Percentiles rank a stretch among this genome's conserved stretches.
Evolutionary conservation across 2,113 vertebrate species (phyloP).

Genomic region (Clarias magur): DNA sequence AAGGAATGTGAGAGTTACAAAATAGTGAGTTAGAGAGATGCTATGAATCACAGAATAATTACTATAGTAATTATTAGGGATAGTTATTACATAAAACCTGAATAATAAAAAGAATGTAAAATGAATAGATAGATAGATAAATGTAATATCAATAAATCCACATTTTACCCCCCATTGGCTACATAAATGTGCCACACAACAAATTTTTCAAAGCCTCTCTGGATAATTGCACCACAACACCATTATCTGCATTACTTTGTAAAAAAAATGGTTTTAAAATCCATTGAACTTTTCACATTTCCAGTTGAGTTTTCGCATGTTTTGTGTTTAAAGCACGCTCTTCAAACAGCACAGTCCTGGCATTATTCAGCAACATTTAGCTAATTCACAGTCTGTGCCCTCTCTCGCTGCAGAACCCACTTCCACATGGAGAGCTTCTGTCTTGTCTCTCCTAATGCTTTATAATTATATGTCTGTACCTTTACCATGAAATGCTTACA

Average conservation of each 20-base stretch:
- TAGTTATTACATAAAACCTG: neutral
- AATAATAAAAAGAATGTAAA: too few relatives aligned
- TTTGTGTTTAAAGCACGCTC: neutral
- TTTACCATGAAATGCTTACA: neutral
- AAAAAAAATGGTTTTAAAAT: neutral
- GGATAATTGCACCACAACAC: neutral
- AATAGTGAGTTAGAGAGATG: neutral
- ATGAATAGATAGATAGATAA: neutral
- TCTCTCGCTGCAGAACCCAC: neutral
- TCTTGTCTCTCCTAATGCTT: neutral
- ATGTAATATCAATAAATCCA: too few relatives aligned
- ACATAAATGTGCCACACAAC: neutral
- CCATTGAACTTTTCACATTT: neutral
- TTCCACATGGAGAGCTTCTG: neutral
- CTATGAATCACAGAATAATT: neutral
- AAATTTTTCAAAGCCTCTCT: neutral
- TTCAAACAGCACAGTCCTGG: neutral
- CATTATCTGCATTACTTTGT: neutral
- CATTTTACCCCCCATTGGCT: neutral
- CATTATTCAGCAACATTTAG: neutral
- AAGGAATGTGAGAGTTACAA: neutral
- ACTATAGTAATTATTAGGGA: neutral
- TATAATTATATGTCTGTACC: conserved; percentile 18
- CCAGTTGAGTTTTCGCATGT: neutral
- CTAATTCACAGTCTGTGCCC: neutral